Evolutionary conservation across 2,888 invertebrate species (phyloP), one percentile per base, ranked within the genome.

Genomic region (Hydriomena furcata): DNA sequence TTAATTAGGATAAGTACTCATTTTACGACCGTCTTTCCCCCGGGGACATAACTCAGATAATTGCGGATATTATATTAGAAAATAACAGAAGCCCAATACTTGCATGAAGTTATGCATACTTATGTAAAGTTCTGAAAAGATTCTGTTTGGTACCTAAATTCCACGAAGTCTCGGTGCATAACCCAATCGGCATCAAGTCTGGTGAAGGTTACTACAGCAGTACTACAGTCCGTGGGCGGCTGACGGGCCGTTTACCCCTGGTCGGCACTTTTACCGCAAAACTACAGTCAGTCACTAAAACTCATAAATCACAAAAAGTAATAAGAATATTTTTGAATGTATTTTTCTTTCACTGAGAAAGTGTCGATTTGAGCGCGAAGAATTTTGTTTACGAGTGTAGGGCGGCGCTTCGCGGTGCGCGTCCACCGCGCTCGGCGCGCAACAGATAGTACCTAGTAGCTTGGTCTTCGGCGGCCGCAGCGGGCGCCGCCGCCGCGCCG

Each of bases 381-480:
- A 76, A 78, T 79, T n/a, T 80, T 86, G 84, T 86, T 85, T 86
- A 84, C 79, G 76, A 66, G 73, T 66, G 66, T 59, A 71, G 65
- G 55, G 62, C 51, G 58, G 68, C 53, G 66, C 68, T 64, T 65
- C 61, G 61, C 54, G 61, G 55, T 61, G 73, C 77, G 82, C 87
- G 82, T 76, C 75, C 72, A 76, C 79, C 79, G 83, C 83, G 83
- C 76, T 76, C 84, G 75, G 78, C 82, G 87, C 82, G 86, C 84
- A 82, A 82, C 84, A 84, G 85, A 79, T 83, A 78, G 73, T 71
- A 70, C 66, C 59, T 71, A 76, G 68, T 75, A 75, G 76, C 68
- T 72, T 65, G 63, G 63, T 61, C 5, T 21, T 35, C 45, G 21
- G 24, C 42, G 52, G 31, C 6, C 46, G 51, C 40, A 37, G 52